Base-by-base conservation (phyloP, 1,140 invertebrate species). In the Brachionus angularis region DNA sequence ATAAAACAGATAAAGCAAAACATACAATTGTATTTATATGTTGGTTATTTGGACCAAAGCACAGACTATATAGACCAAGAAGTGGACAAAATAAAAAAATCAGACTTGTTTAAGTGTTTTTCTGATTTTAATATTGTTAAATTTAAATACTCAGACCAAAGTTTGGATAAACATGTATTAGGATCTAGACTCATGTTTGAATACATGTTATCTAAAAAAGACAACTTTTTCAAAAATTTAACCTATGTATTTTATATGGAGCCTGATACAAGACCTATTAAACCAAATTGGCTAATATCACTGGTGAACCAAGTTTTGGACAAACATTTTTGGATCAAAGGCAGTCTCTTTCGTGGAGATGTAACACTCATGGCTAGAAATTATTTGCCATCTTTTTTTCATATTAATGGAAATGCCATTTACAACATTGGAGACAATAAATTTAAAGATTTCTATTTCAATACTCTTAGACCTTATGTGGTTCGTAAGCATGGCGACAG, bases 151-250 rank as follows among this genome's bases (percentile, higher is more conserved):
- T 29, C 34, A 23, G 39, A 61, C 18, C 16, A 34, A 1, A 61
- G 31, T 4, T 5, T 12, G 25, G 55, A 61, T 31, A 36, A 61
- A 5, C 55, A 61, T 12, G 25, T 33, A 21, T 14, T 36, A 5
- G 55, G 55, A 25, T 36, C 55, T n/a, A 36, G 55, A 61, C n/a
- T 61, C 16, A 61, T 61, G 55, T 61, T 61, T 29, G 55, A 61
- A 23, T 61, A 61, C 21, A 39, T 61, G 33, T 16, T 61, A 4
- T 5, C 14, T 21, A 33, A 21, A 61, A n/a, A 25, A 3, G 25
- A 61, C 34, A 23, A 36, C 2, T 25, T 44, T 18, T 61, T 61
- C 16, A 44, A 61, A 5, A 23, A 18, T 5, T 23, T 25, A 12
- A 8, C 5, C 5, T 61, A 31, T 44, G 27, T 61, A n/a, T 44